Conservation (phyloP, 2,113 vertebrate species). For the Indri indri region DNA sequence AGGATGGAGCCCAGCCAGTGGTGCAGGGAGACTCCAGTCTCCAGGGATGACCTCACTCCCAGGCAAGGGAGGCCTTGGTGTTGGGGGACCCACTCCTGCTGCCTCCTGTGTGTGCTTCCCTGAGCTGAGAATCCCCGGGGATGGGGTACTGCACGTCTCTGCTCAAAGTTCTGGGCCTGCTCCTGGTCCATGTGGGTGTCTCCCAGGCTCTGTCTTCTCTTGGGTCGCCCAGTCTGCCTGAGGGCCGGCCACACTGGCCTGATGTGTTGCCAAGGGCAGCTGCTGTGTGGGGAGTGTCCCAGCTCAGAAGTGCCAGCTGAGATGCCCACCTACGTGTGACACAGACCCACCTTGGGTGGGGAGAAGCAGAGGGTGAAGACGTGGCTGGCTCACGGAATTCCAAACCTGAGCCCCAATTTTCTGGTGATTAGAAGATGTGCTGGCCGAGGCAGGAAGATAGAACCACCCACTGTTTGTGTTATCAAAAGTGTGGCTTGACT, state of each 20-base stretch:
- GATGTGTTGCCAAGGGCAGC: too few relatives aligned
- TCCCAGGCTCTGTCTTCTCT: too few relatives aligned
- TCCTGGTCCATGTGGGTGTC: accelerated
- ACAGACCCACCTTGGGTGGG: accelerated
- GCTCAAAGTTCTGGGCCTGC: not conserved
- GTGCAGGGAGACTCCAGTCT: not conserved
- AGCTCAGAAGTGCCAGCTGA: too few relatives aligned
- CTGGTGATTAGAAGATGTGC: accelerated
- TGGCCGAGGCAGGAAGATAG: not conserved
- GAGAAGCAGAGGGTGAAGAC: accelerated
- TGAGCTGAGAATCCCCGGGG: accelerated
- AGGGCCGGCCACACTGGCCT: not conserved
- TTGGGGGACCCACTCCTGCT: too few relatives aligned
- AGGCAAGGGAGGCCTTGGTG: too few relatives aligned
- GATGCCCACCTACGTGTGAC: accelerated
- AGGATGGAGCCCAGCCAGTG: accelerated
- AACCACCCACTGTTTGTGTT: not conserved
- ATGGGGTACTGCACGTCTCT: too few relatives aligned
- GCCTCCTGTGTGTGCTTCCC: too few relatives aligned
- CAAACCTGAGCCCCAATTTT: not conserved
- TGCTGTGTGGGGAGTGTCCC: not conserved
- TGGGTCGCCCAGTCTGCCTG: accelerated
- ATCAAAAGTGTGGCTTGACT: not conserved
- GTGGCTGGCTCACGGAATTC: accelerated
- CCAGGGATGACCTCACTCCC: accelerated